These are phyloP conservation scores for Colossoma macropomum DNA, from an alignment of 2,113 vertebrate species.

Conservation along the genomic window DNA sequence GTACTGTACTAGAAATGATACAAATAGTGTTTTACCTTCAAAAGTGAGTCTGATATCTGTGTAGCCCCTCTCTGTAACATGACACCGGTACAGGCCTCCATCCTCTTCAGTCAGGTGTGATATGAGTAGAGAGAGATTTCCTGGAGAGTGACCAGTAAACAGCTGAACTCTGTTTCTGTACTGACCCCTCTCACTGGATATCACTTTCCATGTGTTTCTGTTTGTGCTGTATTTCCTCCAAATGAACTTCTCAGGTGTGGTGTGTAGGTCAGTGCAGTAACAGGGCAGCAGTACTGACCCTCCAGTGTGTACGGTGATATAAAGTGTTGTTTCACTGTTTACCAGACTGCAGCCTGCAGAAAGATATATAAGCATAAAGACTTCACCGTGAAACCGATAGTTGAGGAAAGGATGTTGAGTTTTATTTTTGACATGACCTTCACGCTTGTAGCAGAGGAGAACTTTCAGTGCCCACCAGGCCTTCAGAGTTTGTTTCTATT, in stretches of 20 bases:
- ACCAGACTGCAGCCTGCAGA: background rate
- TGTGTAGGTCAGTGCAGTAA: background rate
- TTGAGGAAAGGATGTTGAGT: too few species aligned
- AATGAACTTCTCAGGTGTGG: background rate
- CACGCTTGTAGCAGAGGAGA: too few species aligned
- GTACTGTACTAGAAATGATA: too few species aligned
- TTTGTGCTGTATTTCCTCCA: background rate
- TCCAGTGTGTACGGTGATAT: background rate
- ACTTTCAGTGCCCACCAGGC: too few species aligned
- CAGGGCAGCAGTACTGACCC: background rate
- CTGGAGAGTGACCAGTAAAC: background rate
- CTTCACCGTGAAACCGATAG: too few species aligned
- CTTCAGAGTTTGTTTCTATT: too few species aligned
- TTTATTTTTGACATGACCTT: too few species aligned
- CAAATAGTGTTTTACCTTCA: background rate
- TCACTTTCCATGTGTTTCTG: background rate
- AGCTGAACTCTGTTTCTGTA: constrained; percentile 10
- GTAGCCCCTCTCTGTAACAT: background rate
- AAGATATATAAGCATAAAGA: background rate
- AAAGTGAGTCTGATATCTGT: background rate
- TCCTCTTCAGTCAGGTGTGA: constrained; percentile 21
- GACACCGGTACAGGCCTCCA: background rate
- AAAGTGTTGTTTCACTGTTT: background rate
- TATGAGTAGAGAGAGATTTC: constrained; percentile 29
- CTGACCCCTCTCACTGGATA: background rate